These are phyloP conservation scores for Micrasema minimum DNA, from an alignment of 1,140 invertebrate species.

Conservation along the genomic window DNA sequence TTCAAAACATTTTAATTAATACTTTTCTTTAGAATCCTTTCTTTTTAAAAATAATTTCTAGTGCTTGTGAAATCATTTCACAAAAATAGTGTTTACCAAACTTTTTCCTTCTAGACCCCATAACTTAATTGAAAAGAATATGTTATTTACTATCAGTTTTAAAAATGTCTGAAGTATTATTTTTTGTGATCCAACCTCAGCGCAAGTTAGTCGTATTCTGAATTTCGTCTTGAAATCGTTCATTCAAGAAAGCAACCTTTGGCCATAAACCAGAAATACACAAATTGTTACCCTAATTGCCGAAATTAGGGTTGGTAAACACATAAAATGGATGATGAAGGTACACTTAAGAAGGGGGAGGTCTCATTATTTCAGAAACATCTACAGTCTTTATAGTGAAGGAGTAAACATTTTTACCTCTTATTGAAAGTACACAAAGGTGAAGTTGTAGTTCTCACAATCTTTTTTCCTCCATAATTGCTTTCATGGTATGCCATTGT, in stretches of 20 bases:
- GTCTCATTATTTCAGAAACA: conserved; percentile 1
- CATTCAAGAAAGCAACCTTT: neutral
- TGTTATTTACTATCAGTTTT: neutral
- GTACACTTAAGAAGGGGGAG: neutral
- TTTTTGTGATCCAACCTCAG: neutral
- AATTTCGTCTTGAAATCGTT: neutral
- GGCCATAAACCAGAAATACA: conserved; percentile 6
- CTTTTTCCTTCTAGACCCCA: conserved; percentile 18
- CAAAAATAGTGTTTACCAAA: conserved; percentile 1
- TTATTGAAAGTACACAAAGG: conserved; percentile 7
- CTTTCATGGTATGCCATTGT: neutral
- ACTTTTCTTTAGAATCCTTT: too few species aligned
- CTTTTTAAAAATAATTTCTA: too few species aligned
- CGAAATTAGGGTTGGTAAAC: conserved; percentile 14
- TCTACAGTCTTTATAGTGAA: neutral
- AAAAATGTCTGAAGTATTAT: neutral
- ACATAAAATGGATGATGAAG: neutral
- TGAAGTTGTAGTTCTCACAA: neutral
- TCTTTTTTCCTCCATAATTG: too few species aligned
- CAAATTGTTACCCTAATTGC: conserved; percentile 16
- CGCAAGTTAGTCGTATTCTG: neutral
- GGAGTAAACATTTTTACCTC: neutral
- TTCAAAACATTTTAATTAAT: too few species aligned
- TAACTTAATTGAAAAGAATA: too few species aligned
- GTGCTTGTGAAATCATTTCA: too few species aligned